phyloP scores from a whole-genome alignment of 2,797 vertebrate genomes.

The Synanceia verrucosa region DNA sequence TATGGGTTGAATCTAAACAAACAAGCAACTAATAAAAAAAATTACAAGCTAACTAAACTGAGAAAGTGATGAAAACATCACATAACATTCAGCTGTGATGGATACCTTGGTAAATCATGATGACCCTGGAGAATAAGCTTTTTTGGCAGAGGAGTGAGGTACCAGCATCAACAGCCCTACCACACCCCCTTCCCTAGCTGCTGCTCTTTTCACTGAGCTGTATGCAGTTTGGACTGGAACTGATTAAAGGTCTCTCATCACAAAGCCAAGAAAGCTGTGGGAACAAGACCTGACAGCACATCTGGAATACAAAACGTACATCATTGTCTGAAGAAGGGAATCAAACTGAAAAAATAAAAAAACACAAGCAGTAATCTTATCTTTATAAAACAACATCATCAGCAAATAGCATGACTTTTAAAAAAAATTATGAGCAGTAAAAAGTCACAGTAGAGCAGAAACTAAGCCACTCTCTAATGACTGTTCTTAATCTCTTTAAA shows the following conservation, averaged over 20 bases:
- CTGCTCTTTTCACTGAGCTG: constrained; percentile 59
- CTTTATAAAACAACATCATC: constrained; percentile 6
- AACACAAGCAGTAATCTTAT: background rate
- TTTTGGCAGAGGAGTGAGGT: constrained; percentile 57
- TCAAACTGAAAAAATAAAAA: background rate
- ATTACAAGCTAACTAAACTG: constrained; percentile 12
- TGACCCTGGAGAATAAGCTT: constrained; percentile 14
- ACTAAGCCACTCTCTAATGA: background rate
- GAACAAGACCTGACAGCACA: constrained; percentile 62
- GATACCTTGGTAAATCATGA: constrained; percentile 29
- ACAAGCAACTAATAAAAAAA: constrained; percentile 17
- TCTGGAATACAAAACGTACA: constrained; percentile 33
- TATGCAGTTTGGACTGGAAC: constrained; percentile 65
- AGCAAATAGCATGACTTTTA: constrained; percentile 21
- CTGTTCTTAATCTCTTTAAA: background rate
- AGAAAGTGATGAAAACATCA: constrained; percentile 8
- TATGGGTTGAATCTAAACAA: constrained; percentile 48
- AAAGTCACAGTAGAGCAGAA: background rate
- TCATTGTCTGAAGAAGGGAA: constrained; percentile 2
- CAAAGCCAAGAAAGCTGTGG: constrained; percentile 61
- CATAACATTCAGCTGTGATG: background rate
- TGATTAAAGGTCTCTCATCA: constrained; percentile 66
- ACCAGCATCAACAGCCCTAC: constrained; percentile 71
- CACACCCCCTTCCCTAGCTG: constrained; percentile 72
- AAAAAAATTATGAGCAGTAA: background rate